Base-by-base conservation (phyloP, 2,797 vertebrate species). In the Pipistrellus kuhlii region DNA sequence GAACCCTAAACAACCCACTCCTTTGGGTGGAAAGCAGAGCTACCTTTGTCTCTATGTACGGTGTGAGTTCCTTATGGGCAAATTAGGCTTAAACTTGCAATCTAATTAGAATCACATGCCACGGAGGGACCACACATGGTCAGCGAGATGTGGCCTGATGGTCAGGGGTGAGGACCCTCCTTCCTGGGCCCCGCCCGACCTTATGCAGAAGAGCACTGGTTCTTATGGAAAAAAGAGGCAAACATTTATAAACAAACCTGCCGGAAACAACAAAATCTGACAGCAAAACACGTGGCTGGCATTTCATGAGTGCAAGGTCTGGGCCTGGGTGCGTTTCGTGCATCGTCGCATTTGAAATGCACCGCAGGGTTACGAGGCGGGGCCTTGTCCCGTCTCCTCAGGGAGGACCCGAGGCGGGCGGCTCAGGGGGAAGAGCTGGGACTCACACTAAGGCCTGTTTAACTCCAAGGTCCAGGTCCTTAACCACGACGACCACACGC, bases 191-290 rank as follows among this genome's bases (percentile, higher is more conserved):
- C 12, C 78, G 15, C 9, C 15, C 46, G 85, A 85, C 46, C 85
- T 87, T 62, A 92, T 0, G 0, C 7, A 87, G 75, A 72, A 57
- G 23, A 80, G 73, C 18, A 84, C 15, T 89, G 57, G 15, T 85
- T 95, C 51, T 84, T 76, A 20, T 41, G 41, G 15, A 18, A 55
- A 57, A 23, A 51, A 27, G 10, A 88, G 46, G 73, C 66, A 66
- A 85, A 82, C 72, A 93, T 66, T 80, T 93, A 68, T 76, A 95
- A 81, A 93, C 17, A 75, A 66, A 91, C n/a, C 41, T 77, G 41
- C 38, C 30, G 69, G 84, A 82, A 94, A 62, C 35, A 53, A 88
- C 38, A 87, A 73, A 86, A 81, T 64, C 68, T 85, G 41, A 82
- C 46, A 64, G 59, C 13, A 53, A 89, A 90, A 85, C 85, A 73